Conservation (phyloP, 2,888 invertebrate genomes). For the Corbicula japonica region DNA sequence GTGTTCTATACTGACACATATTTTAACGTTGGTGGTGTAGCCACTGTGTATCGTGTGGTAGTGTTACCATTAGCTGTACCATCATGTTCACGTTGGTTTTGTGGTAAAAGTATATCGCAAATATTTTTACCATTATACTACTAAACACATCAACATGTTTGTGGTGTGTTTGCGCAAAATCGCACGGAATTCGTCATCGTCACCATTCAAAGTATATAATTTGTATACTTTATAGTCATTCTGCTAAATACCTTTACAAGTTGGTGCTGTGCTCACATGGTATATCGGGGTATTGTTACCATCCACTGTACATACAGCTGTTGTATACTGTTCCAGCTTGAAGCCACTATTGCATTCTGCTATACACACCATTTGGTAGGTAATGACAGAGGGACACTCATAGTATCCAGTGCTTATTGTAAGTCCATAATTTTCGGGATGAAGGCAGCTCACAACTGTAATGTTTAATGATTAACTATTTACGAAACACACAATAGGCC, state of each 20-base stretch:
- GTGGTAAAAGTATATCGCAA: no score
- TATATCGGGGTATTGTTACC: background rate
- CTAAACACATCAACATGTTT: no score
- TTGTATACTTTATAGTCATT: no score
- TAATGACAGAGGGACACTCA: background rate
- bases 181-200: no score
- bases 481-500: no score
- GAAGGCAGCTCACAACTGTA: background rate
- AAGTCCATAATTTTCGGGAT: constrained; percentile 3
- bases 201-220: no score
- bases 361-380: background rate
- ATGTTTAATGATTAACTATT: no score
- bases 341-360: constrained; percentile 4
- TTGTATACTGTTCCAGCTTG: background rate
- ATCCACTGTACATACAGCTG: background rate
- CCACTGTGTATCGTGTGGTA: background rate
- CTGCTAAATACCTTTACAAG: background rate
- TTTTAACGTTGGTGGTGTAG: no score
- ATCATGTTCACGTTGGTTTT: no score
- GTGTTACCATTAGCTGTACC: background rate
- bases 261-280: background rate
- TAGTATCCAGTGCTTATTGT: background rate
- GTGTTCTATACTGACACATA: no score
- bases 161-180: no score
- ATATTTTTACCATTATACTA: no score